Base-by-base conservation (phyloP, 2,888 invertebrate species). In the Ecliptopera silaceata region DNA sequence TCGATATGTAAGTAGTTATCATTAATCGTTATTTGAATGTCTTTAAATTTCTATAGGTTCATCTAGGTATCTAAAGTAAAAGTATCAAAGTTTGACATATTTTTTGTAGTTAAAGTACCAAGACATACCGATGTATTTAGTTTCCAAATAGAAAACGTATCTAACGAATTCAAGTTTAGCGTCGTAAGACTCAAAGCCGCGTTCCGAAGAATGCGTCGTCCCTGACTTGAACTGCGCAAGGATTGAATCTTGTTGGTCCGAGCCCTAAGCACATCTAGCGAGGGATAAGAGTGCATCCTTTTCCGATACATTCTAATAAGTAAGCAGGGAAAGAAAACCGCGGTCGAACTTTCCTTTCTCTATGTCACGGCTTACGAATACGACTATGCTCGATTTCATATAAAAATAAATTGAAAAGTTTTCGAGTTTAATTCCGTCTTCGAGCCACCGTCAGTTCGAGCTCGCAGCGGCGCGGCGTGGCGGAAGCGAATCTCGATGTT, bases 401-500 rank as follows among this genome's bases (percentile, higher is more conserved):
- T 77, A 80, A 84, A 56, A 84, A 84, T 86, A 84, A 86, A 88
- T 85, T 84, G 82, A 85, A 88, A 88, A 88, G 85, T 86, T 88
- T 82, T 82, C 74, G 78, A 82, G 76, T 84, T 85, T 88, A 88
- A 88, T 88, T 87, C 88, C 75, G 79, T 81, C 80, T 81, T 77
- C 71, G 78, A 80, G 78, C 81, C 80, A 72, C 77, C 82, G 81
- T 80, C 84, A 82, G 80, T 79, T 80, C 77, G 75, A 80, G 80
- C 80, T 79, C 80, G 82, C 82, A 79, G 79, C 79, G 77, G 80
- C 32, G 36, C n/a, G 36, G 42, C 83, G 83, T 83, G 79, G 86
- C 88, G 88, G 88, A 91, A 90, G 84, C 86, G 88, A 88, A 87
- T 89, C 91, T 85, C 89, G 87, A 91, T 91, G 91, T 91, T 91